Percentiles rank a stretch among this genome's conserved stretches.
These are phyloP conservation scores for Acleris emargana DNA, from an alignment of 2,888 invertebrate genomes.

Conservation along the genomic window DNA sequence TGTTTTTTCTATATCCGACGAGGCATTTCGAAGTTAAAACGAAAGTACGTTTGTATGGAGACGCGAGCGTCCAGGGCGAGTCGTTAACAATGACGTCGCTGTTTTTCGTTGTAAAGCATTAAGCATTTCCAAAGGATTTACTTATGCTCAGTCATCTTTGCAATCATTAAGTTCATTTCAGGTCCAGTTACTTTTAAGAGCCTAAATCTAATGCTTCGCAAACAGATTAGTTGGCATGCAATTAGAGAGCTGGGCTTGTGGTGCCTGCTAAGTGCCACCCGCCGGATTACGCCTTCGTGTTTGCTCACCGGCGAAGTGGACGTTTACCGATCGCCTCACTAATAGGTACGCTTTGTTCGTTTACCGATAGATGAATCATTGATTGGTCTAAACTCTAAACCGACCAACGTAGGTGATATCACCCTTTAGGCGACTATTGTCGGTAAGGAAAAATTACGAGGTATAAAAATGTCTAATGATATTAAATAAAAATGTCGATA, in stretches of 20 bases:
- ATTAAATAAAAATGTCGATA: no score
- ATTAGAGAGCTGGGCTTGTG: conserved; percentile 77
- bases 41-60: no score
- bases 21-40: no score
- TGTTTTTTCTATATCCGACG: no score
- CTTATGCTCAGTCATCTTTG: conserved; percentile 17
- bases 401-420: conserved; percentile 6
- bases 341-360: conserved; percentile 72
- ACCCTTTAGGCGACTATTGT: no score
- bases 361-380: conserved; percentile 70
- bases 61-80: neutral
- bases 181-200: conserved; percentile 31
- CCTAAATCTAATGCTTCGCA: conserved; percentile 61
- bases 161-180: conserved; percentile 26
- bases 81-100: neutral
- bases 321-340: conserved; percentile 70
- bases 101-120: neutral
- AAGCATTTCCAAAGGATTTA: neutral
- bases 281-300: conserved; percentile 78
- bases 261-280: conserved; percentile 76
- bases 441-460: no score
- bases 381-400: conserved; percentile 47
- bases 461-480: no score
- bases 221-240: conserved; percentile 78
- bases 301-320: conserved; percentile 72